phyloP scores from a whole-genome alignment of 1,140 invertebrate species.

The Sycophaga agraensis region DNA sequence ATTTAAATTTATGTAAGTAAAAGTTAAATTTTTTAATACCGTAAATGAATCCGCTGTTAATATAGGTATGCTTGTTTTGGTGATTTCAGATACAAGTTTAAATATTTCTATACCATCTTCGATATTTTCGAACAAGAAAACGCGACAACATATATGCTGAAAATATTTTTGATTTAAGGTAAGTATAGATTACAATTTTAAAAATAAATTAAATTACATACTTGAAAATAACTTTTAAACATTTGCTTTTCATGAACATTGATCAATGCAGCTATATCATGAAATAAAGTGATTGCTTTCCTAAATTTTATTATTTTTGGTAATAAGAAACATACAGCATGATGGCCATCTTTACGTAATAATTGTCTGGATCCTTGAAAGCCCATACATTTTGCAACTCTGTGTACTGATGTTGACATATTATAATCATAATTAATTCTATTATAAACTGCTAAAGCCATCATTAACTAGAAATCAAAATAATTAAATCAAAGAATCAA shows the following conservation, averaged over 20 bases:
- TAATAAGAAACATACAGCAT: conserved; percentile 64
- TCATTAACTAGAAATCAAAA: conserved; percentile 49
- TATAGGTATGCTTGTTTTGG: conserved; percentile 28
- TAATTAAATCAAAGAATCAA: not conserved
- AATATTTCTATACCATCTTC: conserved; percentile 36
- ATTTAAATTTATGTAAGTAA: not conserved
- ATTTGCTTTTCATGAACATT: conserved; percentile 56
- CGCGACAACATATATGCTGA: conserved; percentile 40
- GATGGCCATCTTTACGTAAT: conserved; percentile 61
- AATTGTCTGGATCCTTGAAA: conserved; percentile 63
- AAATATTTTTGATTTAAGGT: conserved; percentile 18
- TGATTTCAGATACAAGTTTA: conserved; percentile 37
- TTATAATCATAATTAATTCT: conserved; percentile 56
- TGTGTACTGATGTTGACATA: conserved; percentile 56
- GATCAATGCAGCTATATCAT: conserved; percentile 63
- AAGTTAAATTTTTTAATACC: conserved; percentile 46
- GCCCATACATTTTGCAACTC: conserved; percentile 61
- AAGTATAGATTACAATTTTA: too few species aligned
- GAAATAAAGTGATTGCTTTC: conserved; percentile 59
- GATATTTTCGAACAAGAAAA: conserved; percentile 33
- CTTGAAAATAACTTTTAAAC: conserved; percentile 39
- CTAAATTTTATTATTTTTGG: conserved; percentile 58
- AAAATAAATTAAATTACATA: conserved; percentile 21
- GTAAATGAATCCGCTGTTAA: conserved; percentile 38
- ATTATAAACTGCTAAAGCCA: conserved; percentile 62